Percentiles rank a stretch among this genome's conserved stretches.
phyloP scores from a whole-genome alignment of 2,113 vertebrate genomes.

The Sorex araneus region DNA sequence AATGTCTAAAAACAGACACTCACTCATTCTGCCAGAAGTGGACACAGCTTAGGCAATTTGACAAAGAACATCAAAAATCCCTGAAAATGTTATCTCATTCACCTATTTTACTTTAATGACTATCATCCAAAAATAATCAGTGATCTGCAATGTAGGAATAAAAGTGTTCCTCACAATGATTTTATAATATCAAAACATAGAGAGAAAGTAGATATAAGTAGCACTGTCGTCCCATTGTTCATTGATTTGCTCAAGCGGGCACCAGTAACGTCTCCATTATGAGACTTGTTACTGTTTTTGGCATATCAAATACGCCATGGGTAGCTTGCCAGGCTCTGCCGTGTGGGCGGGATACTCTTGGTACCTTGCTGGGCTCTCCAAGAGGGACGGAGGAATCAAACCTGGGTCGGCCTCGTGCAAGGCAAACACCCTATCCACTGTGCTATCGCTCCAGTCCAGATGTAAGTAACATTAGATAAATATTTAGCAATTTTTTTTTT shows the following conservation, averaged over 20 bases:
- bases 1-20: background rate
- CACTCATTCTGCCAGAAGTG: background rate
- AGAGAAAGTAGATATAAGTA: background rate
- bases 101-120: slow-evolving; percentile 37
- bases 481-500: slow-evolving; percentile 36
- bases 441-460: too few relatives aligned
- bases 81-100: slow-evolving; percentile 12
- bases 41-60: background rate
- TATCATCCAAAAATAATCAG: background rate
- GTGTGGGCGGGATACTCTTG: too few relatives aligned
- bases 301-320: too few relatives aligned
- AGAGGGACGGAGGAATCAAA: too few relatives aligned
- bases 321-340: too few relatives aligned
- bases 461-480: slow-evolving; percentile 39
- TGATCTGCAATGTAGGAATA: slow-evolving; percentile 9
- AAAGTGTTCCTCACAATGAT: slow-evolving; percentile 8
- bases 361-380: too few relatives aligned
- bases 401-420: too few relatives aligned
- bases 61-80: background rate
- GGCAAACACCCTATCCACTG: too few relatives aligned
- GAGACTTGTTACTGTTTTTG: too few relatives aligned
- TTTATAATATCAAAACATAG: background rate
- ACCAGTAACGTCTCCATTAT: too few relatives aligned
- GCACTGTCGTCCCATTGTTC: too few relatives aligned
- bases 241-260: too few relatives aligned